A percentile compares a stretch with the other conserved stretches of the same genome.
Conservation (phyloP, 2,888 invertebrate genomes). For the Agriopis marginaria region DNA sequence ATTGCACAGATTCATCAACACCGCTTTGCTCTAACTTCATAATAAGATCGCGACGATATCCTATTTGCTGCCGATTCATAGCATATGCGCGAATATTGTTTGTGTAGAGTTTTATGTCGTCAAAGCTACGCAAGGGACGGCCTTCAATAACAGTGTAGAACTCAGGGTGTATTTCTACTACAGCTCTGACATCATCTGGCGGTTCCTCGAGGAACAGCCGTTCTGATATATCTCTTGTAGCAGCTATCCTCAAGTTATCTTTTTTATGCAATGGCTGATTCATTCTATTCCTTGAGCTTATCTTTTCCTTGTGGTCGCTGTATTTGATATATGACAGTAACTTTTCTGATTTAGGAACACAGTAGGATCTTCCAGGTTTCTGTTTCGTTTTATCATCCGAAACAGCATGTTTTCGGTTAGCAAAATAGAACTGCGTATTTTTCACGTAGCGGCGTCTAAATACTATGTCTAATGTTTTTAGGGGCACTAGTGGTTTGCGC, state of each 20-base stretch:
- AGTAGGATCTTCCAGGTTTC: conserved; percentile 66
- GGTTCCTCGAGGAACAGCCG: conserved; percentile 86
- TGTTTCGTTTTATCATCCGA: conserved; percentile 48
- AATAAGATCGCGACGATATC: conserved; percentile 75
- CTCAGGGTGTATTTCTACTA: conserved; percentile 88
- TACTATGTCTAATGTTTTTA: conserved; percentile 78
- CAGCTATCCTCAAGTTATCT: conserved; percentile 76
- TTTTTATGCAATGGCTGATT: conserved; percentile 70
- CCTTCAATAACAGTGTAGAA: conserved; percentile 88
- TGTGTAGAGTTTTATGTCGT: conserved; percentile 87
- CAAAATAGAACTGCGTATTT: conserved; percentile 80
- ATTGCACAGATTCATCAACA: conserved; percentile 65
- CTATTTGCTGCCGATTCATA: conserved; percentile 81
- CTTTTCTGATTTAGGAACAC: conserved; percentile 75
- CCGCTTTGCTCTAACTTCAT: conserved; percentile 72
- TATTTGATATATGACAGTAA: conserved; percentile 79
- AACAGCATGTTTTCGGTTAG: conserved; percentile 73
- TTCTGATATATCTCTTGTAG: conserved; percentile 83
- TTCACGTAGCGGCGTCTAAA: conserved; percentile 78
- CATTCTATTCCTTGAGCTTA: conserved; percentile 60
- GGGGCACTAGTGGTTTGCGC: conserved; percentile 74
- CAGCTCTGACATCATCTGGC: conserved; percentile 84
- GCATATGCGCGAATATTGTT: conserved; percentile 82
- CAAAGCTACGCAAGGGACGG: conserved; percentile 85
- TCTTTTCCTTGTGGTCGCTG: conserved; percentile 75